A percentile compares a stretch with the other conserved stretches of the same genome.
These are phyloP conservation scores for Cerastoderma edule DNA, from an alignment of 2,888 invertebrate species.

Conservation along the genomic window DNA sequence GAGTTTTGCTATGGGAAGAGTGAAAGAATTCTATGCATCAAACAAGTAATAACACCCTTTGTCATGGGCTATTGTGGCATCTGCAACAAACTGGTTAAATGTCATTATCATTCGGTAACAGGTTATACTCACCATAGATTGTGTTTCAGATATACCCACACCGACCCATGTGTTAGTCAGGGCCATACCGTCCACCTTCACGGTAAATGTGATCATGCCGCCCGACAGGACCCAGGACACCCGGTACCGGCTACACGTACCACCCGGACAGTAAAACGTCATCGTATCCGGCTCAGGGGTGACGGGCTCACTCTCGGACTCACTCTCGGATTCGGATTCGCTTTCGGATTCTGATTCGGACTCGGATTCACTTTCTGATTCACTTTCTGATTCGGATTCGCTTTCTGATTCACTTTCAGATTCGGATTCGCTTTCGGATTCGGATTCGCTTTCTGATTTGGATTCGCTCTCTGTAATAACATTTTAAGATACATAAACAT, in stretches of 20 bases:
- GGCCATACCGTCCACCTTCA: constrained; percentile 64
- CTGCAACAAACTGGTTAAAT: too few relatives aligned
- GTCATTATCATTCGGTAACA: too few relatives aligned
- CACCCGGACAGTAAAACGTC: not conserved
- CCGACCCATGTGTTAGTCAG: constrained; percentile 30
- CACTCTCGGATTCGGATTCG: not conserved
- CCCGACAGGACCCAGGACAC: not conserved
- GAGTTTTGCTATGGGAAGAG: too few relatives aligned
- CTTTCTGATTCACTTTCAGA: constrained; percentile 15
- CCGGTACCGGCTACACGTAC: not conserved
- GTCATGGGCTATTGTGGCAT: too few relatives aligned
- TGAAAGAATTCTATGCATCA: too few relatives aligned
- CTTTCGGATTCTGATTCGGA: not conserved
- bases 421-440: constrained; percentile 13
- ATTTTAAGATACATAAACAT: too few relatives aligned
- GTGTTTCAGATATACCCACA: constrained; percentile 8
- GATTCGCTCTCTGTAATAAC: not conserved
- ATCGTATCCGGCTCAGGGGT: not conserved
- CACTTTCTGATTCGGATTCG: constrained; percentile 23
- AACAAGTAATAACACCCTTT: too few relatives aligned
- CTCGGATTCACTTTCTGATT: constrained; percentile 8
- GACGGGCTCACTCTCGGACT: not conserved
- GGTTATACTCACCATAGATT: constrained; percentile 23
- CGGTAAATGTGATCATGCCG: not conserved
- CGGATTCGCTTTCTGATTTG: constrained; percentile 7